Evolutionary conservation across 1,140 invertebrate genomes (phyloP), one percentile per base, ranked within the genome.

Genomic region (Condylostylus longicornis): DNA sequence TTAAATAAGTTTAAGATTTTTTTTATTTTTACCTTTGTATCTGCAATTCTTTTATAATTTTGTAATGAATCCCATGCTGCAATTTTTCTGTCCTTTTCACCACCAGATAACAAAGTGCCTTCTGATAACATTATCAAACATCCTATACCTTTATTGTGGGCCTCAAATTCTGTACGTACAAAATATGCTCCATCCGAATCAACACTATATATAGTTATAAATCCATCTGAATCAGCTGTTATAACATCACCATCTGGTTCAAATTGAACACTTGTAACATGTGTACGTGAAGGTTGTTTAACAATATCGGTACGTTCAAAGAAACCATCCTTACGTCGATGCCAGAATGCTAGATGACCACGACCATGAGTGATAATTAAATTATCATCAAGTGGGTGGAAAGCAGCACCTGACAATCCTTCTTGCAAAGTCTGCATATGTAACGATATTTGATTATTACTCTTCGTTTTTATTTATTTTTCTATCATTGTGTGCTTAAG

Each of bases 301-400:
- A 85, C 81, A 14, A 88, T 84, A 48, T 88, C 83, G 0, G 82
- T 84, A 41, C 82, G 69, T 59, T 86, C 82, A 43, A 88, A 88
- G 58, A 85, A 85, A 14, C 83, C 83, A 54, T 88, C 83, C 62
- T 86, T 86, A 35, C 82, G 66, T 40, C 83, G 66, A 45, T 84
- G 87, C 89, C 89, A 95, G 58, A 94, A 93, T 0, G 85, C 80
- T 27, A 96, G 65, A 62, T 94, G 87, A 5, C 85, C 82, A 50
- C 88, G 86, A 7, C 91, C 91, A 50, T 89, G 87, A 1, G 86
- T 91, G 33, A 96, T 86, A 34, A 96, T 73, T 10, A 87, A 68
- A 65, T 91, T 91, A 55, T 91, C 85, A 50, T 95, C 89, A 6
- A 84, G 63, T 1, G 90, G 90, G 65, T 95, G 88, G 60, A 94